phyloP scores from a whole-genome alignment of 1,140 invertebrate genomes.

The Lasioglossum albipes region DNA sequence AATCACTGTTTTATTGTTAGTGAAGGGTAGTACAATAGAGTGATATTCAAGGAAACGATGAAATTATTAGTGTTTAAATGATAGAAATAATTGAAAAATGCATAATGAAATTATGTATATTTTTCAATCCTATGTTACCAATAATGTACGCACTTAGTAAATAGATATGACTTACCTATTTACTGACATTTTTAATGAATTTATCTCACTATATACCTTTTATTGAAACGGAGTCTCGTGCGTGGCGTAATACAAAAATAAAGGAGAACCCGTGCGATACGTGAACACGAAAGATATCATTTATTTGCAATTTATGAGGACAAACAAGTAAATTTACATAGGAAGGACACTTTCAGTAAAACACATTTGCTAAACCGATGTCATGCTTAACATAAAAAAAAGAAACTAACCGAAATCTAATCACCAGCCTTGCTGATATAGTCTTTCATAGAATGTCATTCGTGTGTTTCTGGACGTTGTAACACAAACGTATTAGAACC shows the following conservation, averaged over 20 bases:
- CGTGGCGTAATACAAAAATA: neutral
- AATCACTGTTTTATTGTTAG: too few relatives aligned
- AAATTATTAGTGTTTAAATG: too few relatives aligned
- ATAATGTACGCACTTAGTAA: too few relatives aligned
- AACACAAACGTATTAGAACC: constrained; percentile 45
- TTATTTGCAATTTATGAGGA: constrained; percentile 76
- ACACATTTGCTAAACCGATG: constrained; percentile 71
- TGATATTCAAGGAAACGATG: too few relatives aligned
- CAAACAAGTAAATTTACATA: constrained; percentile 76
- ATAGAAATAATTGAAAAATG: too few relatives aligned
- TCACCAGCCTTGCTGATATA: constrained; percentile 45
- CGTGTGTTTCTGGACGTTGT: neutral
- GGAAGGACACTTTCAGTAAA: constrained; percentile 78
- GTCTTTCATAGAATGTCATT: constrained; percentile 43
- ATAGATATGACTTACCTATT: too few relatives aligned
- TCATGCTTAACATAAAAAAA: constrained; percentile 68
- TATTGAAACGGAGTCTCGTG: too few relatives aligned
- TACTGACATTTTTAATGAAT: neutral
- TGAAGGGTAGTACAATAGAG: too few relatives aligned
- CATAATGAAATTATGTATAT: too few relatives aligned
- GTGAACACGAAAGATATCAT: constrained; percentile 78
- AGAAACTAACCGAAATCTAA: constrained; percentile 65
- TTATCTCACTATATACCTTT: constrained; percentile 26
- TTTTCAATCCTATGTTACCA: too few relatives aligned
- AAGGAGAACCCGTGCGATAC: constrained; percentile 17